These are phyloP conservation scores for Griposia aprilina DNA, from an alignment of 2,888 invertebrate genomes.

Conservation along the genomic window DNA sequence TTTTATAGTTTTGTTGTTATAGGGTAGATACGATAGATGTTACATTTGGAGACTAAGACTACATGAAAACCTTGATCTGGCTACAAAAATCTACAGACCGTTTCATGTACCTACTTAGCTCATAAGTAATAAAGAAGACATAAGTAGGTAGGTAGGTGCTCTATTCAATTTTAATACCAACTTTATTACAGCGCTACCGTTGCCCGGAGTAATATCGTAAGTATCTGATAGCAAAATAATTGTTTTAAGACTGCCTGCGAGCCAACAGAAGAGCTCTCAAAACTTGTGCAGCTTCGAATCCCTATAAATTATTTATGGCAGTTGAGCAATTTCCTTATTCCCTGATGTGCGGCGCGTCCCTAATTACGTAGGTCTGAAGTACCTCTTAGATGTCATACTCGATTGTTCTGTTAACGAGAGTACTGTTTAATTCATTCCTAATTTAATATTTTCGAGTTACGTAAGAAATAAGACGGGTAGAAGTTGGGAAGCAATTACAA, in stretches of 20 bases:
- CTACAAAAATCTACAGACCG: neutral
- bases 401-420: slow-evolving; percentile 78
- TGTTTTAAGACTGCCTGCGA: slow-evolving; percentile 68
- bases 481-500: slow-evolving; percentile 36
- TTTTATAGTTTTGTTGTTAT: neutral
- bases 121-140: neutral
- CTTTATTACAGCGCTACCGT: slow-evolving; percentile 20
- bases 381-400: slow-evolving; percentile 79
- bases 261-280: slow-evolving; percentile 81
- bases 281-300: slow-evolving; percentile 84
- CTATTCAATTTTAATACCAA: slow-evolving; percentile 14
- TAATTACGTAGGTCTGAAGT: slow-evolving; percentile 84
- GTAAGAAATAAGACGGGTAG: slow-evolving; percentile 28
- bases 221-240: slow-evolving; percentile 71
- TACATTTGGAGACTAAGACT: neutral
- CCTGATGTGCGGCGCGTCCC: slow-evolving; percentile 68
- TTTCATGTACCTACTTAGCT: neutral
- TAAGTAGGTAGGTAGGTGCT: neutral
- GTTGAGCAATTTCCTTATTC: slow-evolving; percentile 83
- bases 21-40: neutral
- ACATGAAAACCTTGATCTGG: neutral
- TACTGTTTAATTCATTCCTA: slow-evolving; percentile 75
- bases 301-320: slow-evolving; percentile 87
- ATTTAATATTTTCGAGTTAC: slow-evolving; percentile 70
- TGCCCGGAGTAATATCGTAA: slow-evolving; percentile 61